phyloP scores from a whole-genome alignment of 1,140 invertebrate genomes.

The Acromyrmex echinatior region DNA sequence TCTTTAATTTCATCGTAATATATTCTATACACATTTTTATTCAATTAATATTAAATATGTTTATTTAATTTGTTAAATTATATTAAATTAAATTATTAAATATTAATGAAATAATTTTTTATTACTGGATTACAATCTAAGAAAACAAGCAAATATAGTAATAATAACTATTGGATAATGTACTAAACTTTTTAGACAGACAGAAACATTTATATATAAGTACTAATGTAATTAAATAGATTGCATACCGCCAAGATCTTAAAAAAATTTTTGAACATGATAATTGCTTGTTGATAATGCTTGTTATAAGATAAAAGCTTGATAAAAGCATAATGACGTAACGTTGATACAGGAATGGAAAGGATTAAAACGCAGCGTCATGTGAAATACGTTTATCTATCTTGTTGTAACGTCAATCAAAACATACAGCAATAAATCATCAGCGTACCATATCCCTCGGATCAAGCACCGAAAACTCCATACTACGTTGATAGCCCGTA shows the following conservation, averaged over 20 bases:
- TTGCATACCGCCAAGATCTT: neutral
- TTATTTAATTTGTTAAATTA: neutral
- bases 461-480: conserved; percentile 54
- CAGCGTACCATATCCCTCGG: conserved; percentile 48
- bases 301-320: conserved; percentile 38
- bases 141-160: too few relatives aligned
- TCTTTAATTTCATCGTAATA: conserved; percentile 16
- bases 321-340: conserved; percentile 21
- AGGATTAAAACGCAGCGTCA: conserved; percentile 55
- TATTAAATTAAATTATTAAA: neutral
- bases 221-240: neutral
- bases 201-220: neutral
- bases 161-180: too few relatives aligned
- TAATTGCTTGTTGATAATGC: conserved; percentile 42
- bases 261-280: conserved; percentile 1
- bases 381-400: conserved; percentile 61
- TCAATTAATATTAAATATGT: neutral
- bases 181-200: neutral
- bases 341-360: conserved; percentile 32
- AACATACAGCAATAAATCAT: conserved; percentile 55
- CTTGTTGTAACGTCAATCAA: conserved; percentile 64
- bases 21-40: neutral
- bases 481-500: conserved; percentile 40
- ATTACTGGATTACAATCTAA: neutral
- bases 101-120: neutral